Evolutionary conservation across 2,888 invertebrate genomes (phyloP).

Genomic region (Ennomos quercinarius): DNA sequence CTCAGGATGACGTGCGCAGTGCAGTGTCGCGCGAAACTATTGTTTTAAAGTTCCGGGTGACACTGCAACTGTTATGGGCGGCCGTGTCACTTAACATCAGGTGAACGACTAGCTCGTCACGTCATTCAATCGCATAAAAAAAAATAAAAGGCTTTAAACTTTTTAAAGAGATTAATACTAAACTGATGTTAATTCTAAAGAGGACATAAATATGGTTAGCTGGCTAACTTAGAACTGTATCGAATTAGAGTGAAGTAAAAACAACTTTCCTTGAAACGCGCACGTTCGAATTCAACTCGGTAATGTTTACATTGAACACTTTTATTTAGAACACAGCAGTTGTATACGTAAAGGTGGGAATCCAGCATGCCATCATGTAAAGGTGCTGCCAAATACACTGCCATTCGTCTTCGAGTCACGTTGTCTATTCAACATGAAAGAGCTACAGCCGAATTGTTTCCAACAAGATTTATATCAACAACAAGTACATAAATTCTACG

Average conservation of each 20-base stretch:
- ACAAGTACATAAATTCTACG: constrained; percentile 50
- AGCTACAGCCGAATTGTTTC: constrained; percentile 47
- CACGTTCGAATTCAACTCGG: constrained; percentile 16
- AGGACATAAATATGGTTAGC: neutral
- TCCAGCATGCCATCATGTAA: constrained; percentile 38
- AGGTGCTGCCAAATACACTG: constrained; percentile 52
- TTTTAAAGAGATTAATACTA: no score
- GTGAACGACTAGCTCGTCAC: no score
- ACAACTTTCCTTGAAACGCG: constrained; percentile 31
- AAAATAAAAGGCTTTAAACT: no score
- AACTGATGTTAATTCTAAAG: neutral
- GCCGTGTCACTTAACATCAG: no score
- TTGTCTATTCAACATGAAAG: constrained; percentile 46
- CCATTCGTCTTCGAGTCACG: constrained; percentile 50
- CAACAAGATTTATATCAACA: constrained; percentile 50
- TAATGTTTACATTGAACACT: constrained; percentile 52
- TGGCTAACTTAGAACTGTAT: neutral
- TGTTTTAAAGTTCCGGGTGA: no score
- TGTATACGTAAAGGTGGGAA: constrained; percentile 28
- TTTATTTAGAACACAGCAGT: constrained; percentile 47
- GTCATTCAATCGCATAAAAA: no score
- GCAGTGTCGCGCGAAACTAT: no score
- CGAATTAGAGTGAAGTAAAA: constrained; percentile 33
- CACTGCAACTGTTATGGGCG: no score
- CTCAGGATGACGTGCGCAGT: no score